A percentile compares a stretch with the other conserved stretches of the same genome.
Conservation (phyloP, 1,140 invertebrate species). For the Zaprionus camerounensis region DNA sequence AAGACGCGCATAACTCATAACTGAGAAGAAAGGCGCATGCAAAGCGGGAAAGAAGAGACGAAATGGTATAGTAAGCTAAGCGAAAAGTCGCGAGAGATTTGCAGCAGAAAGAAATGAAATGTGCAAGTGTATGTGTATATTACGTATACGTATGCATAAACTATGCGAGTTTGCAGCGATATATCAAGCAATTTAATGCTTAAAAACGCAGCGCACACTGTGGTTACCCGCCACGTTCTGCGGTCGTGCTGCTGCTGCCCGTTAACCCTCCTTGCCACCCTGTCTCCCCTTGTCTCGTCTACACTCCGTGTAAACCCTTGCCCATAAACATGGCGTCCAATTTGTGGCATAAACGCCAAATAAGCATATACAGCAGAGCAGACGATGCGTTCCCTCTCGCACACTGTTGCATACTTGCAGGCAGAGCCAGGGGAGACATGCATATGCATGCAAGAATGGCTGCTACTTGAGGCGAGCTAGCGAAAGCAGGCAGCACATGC, state of each 20-base stretch:
- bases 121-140: neutral
- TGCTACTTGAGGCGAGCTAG: conserved; percentile 27
- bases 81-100: conserved; percentile 52
- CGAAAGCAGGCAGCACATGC: neutral
- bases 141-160: conserved; percentile 2
- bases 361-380: conserved; percentile 53
- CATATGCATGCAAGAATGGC: conserved; percentile 31
- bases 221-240: conserved; percentile 54
- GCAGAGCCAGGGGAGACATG: conserved; percentile 38
- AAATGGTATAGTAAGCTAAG: conserved; percentile 21
- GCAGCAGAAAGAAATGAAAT: neutral
- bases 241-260: conserved; percentile 6
- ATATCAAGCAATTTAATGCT: conserved; percentile 82
- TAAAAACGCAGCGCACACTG: conserved; percentile 65
- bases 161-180: conserved; percentile 44
- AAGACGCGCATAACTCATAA: conserved; percentile 75
- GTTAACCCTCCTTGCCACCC: neutral
- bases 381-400: neutral
- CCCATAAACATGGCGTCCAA: conserved; percentile 70
- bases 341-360: conserved; percentile 74
- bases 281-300: neutral
- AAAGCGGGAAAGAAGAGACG: conserved; percentile 17
- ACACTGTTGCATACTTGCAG: conserved; percentile 28
- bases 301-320: neutral
- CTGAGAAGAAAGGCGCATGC: conserved; percentile 17